A percentile compares a stretch with the other conserved stretches of the same genome.
phyloP scores from a whole-genome alignment of 2,888 invertebrate genomes.

The Acholoe squamosa region DNA sequence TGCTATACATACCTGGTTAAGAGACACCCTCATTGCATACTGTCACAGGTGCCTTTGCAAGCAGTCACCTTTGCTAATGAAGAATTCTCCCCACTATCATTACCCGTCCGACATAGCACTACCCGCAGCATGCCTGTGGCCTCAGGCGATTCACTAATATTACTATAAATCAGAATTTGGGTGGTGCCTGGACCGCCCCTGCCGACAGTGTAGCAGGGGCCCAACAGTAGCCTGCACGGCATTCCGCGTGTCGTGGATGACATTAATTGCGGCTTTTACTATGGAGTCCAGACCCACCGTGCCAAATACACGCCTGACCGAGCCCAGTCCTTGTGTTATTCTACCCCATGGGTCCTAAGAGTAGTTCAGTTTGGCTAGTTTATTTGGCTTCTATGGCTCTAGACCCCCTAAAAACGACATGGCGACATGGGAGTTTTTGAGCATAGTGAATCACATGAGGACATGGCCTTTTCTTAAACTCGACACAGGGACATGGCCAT shows the following conservation, averaged over 20 bases:
- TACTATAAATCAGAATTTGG: slow-evolving; percentile 28
- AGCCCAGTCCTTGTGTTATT: too few species aligned
- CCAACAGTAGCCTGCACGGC: not conserved
- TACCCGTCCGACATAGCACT: not conserved
- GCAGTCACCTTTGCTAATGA: not conserved
- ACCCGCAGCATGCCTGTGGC: not conserved
- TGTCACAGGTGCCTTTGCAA: not conserved
- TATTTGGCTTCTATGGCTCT: too few species aligned
- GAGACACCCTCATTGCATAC: too few species aligned
- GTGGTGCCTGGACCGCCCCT: not conserved
- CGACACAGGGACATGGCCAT: too few species aligned
- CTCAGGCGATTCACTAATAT: not conserved
- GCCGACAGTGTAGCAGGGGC: not conserved
- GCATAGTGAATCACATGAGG: too few species aligned
- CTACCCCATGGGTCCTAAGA: too few species aligned
- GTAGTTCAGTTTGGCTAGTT: too few species aligned
- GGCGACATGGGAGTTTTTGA: too few species aligned
- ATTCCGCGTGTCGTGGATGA: slow-evolving; percentile 1
- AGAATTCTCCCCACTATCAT: not conserved
- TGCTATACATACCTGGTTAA: too few species aligned
- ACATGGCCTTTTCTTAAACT: too few species aligned
- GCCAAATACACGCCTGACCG: not conserved
- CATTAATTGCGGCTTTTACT: not conserved
- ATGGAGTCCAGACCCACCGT: not conserved
- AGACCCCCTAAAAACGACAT: too few species aligned